Base-by-base conservation (phyloP, 2,888 invertebrate species). In the Chalcosyrphus nemorum region DNA sequence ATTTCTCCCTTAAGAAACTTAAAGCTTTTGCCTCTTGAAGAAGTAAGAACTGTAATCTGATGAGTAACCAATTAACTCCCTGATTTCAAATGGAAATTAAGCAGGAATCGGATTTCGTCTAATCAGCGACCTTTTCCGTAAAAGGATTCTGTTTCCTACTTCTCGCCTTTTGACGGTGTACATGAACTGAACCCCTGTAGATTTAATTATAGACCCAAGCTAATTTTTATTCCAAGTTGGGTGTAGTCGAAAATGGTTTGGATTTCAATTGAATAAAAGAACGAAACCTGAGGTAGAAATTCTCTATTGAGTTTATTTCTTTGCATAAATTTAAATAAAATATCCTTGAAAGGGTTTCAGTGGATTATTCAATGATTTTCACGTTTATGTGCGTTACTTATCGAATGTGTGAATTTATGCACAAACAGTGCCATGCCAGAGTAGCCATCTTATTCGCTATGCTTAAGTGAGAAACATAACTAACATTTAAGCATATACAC, bases 121-220 rank as follows among this genome's bases (percentile, higher is more conserved):
- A 63, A 29, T n/a, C 13, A n/a, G 19, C 45, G 47, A 47, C 63
- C 63, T 63, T 63, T 56, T 47, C 11, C 11, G 32, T 32, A 50
- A 35, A 21, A 35, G 19, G 21, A 35, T 63, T 63, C 29, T 6
- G 19, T n/a, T 19, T 47, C 29, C 43, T 13, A 61, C 32, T 35
- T 32, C 7, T 4, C 35, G 19, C 32, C 15, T 27, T 24, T 27
- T 15, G 3, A 32, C 3, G 32, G 1, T 9, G 13, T 11, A 24
- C 5, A 11, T 17, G 13, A 17, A 54, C 4, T 13, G 13, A 32
- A 54, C 15, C 15, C 32, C 29, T 3, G 17, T 2, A 24, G 65
- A 65, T 50, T 65, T 50, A 65, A 65, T 65, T 65, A 65, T 35
- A 50, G 24, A 24, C 50, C 27, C 24, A 21, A 65, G 6, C 24